A percentile compares a stretch with the other conserved stretches of the same genome.
Conservation (phyloP, 1,140 invertebrate species). For the Pseudachorutes palmiensis region DNA sequence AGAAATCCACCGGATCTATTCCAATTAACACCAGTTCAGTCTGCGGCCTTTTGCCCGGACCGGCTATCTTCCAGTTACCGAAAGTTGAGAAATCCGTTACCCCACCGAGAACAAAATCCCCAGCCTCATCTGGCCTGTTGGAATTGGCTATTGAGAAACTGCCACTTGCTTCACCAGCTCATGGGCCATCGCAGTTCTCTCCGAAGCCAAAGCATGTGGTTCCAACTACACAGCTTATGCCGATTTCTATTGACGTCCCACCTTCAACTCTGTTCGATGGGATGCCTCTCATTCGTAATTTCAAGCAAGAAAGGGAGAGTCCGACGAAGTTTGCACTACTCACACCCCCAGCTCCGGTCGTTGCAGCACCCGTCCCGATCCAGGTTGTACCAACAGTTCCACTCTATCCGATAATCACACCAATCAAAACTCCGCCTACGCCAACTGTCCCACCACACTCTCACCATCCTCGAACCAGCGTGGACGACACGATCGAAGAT, state of each 20-base stretch:
- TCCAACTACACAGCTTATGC: slow-evolving; percentile 21
- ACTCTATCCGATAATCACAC: not conserved
- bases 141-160: slow-evolving; percentile 6
- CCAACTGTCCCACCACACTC: slow-evolving; percentile 42
- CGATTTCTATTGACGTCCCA: slow-evolving; percentile 43
- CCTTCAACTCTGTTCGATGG: slow-evolving; percentile 47
- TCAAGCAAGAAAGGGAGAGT: not conserved
- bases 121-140: slow-evolving; percentile 3
- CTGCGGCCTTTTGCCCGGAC: slow-evolving; percentile 16
- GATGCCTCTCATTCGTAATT: not conserved
- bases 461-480: slow-evolving; percentile 52
- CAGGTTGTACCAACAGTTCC: not conserved
- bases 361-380: not conserved
- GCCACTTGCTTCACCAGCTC: slow-evolving; percentile 14
- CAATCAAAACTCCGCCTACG: slow-evolving; percentile 55
- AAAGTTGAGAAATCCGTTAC: not conserved
- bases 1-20: not conserved
- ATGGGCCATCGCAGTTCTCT: slow-evolving; percentile 38
- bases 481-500: slow-evolving; percentile 79
- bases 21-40: slow-evolving; percentile 11
- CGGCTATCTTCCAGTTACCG: slow-evolving; percentile 12
- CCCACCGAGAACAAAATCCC: slow-evolving; percentile 13
- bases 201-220: slow-evolving; percentile 29
- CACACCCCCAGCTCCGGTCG: too few relatives aligned
- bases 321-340: not conserved